These are phyloP conservation scores for Danio jaintianensis DNA, from an alignment of 2,797 vertebrate genomes.

Conservation along the genomic window DNA sequence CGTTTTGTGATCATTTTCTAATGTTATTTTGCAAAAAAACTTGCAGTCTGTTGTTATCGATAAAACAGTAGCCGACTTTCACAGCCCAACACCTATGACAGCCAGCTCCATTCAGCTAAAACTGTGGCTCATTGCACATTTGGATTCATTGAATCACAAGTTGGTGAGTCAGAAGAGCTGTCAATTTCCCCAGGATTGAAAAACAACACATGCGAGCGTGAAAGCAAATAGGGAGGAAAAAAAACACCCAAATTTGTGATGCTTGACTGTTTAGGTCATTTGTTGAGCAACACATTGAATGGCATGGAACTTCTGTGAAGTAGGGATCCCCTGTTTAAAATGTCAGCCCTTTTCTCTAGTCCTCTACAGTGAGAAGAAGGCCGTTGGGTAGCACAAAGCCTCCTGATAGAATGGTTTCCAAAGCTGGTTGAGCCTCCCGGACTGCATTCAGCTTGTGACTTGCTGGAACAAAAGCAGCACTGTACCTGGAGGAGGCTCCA, in stretches of 20 bases:
- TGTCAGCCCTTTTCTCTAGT: slow-evolving; percentile 55
- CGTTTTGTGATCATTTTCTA: not conserved
- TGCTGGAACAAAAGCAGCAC: slow-evolving; percentile 88
- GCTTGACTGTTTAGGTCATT: slow-evolving; percentile 25
- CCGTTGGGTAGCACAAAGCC: slow-evolving; percentile 71
- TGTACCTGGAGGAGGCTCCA: slow-evolving; percentile 85
- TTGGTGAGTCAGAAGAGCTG: slow-evolving; percentile 25
- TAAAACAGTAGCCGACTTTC: not conserved
- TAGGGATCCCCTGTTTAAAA: slow-evolving; percentile 51
- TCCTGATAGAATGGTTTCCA: slow-evolving; percentile 79
- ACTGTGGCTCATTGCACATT: slow-evolving; percentile 1
- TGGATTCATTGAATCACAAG: slow-evolving; percentile 2
- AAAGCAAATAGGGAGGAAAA: not conserved
- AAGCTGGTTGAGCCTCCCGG: slow-evolving; percentile 75
- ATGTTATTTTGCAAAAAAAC: not conserved
- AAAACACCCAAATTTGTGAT: not conserved
- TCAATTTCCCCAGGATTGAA: slow-evolving; percentile 1
- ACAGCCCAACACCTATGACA: slow-evolving; percentile 15
- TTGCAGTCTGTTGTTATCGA: not conserved
- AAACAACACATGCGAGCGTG: not conserved
- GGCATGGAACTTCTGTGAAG: slow-evolving; percentile 39
- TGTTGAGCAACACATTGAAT: slow-evolving; percentile 50
- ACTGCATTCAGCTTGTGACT: slow-evolving; percentile 81
- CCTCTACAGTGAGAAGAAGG: slow-evolving; percentile 50
- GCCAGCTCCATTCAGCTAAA: not conserved